These are phyloP conservation scores for Lucilia cuprina DNA, from an alignment of 1,140 invertebrate species.

Conservation along the genomic window DNA sequence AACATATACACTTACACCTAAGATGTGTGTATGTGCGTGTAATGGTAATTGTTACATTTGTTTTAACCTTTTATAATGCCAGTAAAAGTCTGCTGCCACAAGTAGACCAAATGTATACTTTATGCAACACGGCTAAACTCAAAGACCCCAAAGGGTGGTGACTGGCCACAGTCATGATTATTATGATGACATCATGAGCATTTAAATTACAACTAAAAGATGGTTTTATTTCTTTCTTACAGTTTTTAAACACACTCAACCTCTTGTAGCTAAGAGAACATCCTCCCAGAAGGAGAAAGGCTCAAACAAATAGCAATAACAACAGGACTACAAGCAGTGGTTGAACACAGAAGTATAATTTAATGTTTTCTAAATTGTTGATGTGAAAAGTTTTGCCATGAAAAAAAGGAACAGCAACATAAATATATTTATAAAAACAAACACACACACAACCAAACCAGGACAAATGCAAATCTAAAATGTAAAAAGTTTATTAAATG, in stretches of 20 bases:
- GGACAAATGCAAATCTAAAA: too few relatives aligned
- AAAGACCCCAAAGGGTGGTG: neutral
- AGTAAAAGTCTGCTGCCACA: neutral
- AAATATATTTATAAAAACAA: neutral
- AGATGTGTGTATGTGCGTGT: neutral
- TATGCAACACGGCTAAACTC: neutral
- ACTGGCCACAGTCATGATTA: neutral
- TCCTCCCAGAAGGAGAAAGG: neutral
- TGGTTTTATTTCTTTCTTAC: neutral
- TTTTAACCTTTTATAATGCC: neutral
- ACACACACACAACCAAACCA: too few relatives aligned
- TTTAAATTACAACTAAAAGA: neutral
- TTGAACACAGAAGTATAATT: conserved; percentile 17
- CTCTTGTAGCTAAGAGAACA: neutral
- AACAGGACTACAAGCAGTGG: neutral
- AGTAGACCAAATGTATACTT: too few relatives aligned
- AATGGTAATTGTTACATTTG: conserved; percentile 2
- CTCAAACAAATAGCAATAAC: neutral
- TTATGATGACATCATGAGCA: conserved; percentile 6
- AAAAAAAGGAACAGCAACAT: neutral
- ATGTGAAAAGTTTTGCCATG: neutral
- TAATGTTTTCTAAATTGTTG: conserved; percentile 18
- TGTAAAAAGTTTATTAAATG: neutral
- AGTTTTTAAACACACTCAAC: neutral
- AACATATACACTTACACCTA: too few relatives aligned